A percentile compares a stretch with the other conserved stretches of the same genome.
Conservation (phyloP, 2,888 invertebrate genomes). For the Epinotia brunnichana region DNA sequence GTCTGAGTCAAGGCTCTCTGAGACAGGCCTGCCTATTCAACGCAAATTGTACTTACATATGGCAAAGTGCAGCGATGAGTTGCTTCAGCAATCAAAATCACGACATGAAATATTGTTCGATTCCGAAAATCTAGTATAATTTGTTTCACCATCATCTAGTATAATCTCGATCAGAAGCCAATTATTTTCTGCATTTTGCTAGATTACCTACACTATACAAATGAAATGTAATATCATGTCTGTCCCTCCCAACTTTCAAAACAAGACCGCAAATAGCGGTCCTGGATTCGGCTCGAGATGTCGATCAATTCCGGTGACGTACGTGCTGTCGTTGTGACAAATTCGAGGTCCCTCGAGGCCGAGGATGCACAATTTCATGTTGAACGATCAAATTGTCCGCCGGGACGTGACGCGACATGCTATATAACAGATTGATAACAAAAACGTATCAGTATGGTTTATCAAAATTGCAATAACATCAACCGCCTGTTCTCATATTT, state of each 20-base stretch:
- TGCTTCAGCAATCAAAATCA: too few relatives aligned
- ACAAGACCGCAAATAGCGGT: neutral
- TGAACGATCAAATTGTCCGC: conserved; percentile 20
- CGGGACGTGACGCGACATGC: conserved; percentile 11
- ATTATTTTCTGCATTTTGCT: too few relatives aligned
- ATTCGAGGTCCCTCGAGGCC: conserved; percentile 20
- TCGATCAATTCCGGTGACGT: conserved; percentile 37
- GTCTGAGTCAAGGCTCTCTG: too few relatives aligned
- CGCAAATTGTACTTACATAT: too few relatives aligned
- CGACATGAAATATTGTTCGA: too few relatives aligned
- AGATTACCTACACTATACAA: too few relatives aligned
- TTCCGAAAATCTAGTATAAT: too few relatives aligned
- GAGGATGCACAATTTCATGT: conserved; percentile 31
- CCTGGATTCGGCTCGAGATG: conserved; percentile 18
- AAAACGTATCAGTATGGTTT: neutral
- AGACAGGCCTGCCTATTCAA: too few relatives aligned
- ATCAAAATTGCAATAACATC: neutral
- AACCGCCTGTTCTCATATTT: neutral
- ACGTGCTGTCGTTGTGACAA: conserved; percentile 37
- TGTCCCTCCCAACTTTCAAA: neutral
- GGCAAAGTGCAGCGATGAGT: too few relatives aligned
- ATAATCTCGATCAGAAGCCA: too few relatives aligned
- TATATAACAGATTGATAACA: conserved; percentile 9
- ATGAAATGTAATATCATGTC: neutral
- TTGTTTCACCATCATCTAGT: too few relatives aligned